phyloP scores from a whole-genome alignment of 2,888 invertebrate species.

The Noctua janthe region DNA sequence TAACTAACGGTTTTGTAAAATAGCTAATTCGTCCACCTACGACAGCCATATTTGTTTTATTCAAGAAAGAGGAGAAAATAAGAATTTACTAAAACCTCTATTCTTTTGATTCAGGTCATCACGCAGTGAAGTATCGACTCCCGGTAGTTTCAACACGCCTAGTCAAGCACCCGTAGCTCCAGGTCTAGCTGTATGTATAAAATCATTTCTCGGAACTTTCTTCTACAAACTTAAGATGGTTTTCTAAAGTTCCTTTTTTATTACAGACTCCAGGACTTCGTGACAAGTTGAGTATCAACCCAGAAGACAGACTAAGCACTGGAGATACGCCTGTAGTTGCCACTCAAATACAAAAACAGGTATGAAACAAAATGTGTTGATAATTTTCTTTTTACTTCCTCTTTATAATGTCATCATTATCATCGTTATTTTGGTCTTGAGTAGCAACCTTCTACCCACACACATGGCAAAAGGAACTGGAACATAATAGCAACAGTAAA shows the following conservation, averaged over 20 bases:
- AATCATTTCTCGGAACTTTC: neutral
- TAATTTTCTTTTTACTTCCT: neutral
- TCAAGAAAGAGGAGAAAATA: neutral
- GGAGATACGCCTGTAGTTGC: conserved; percentile 93
- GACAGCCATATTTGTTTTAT: neutral
- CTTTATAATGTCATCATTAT: neutral
- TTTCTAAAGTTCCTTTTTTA: neutral
- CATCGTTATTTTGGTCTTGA: no score
- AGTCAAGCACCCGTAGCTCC: conserved; percentile 82
- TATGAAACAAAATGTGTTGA: conserved; percentile 65
- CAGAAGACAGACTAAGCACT: conserved; percentile 94
- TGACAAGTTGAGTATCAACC: conserved; percentile 98
- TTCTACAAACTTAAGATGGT: neutral
- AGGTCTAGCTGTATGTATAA: conserved; percentile 75
- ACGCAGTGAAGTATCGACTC: conserved; percentile 91
- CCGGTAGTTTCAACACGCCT: conserved; percentile 91
- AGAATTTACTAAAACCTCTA: neutral
- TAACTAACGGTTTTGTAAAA: neutral
- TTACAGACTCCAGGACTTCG: conserved; percentile 93
- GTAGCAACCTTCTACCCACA: no score
- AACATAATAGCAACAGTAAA: no score
- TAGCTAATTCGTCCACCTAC: neutral
- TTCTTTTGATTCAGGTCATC: conserved; percentile 86
- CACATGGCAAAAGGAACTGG: no score
- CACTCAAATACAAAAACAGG: conserved; percentile 93